Conservation (phyloP, 1,140 invertebrate genomes). For the Calliopsis andreniformis region DNA sequence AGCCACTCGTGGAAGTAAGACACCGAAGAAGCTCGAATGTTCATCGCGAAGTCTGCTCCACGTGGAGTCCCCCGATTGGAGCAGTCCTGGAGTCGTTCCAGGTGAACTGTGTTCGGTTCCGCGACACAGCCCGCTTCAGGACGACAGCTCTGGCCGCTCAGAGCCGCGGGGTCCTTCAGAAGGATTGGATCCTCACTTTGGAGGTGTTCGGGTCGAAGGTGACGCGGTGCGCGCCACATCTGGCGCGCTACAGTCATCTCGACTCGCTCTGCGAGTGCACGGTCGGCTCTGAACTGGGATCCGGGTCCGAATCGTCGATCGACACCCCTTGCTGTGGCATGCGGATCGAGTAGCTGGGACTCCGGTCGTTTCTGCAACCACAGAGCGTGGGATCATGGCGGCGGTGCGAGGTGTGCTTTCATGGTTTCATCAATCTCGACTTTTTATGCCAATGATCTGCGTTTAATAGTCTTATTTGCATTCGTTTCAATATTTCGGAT, state of each 20-base stretch:
- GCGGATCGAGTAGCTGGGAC: constrained; percentile 72
- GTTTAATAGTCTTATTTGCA: no score
- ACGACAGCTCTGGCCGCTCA: background rate
- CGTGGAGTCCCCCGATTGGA: background rate
- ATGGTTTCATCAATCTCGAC: no score
- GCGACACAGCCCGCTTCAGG: constrained; percentile 3
- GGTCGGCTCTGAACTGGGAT: constrained; percentile 72
- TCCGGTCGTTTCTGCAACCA: constrained; percentile 73
- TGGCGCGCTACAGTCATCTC: constrained; percentile 76
- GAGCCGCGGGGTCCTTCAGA: constrained; percentile 9
- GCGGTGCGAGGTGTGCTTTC: background rate
- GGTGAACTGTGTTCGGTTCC: constrained; percentile 25
- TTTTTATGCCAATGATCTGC: no score
- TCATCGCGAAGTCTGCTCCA: background rate
- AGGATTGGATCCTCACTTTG: constrained; percentile 51
- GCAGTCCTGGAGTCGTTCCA: background rate
- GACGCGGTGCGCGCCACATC: constrained; percentile 66
- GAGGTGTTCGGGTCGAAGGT: constrained; percentile 63
- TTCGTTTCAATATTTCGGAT: no score
- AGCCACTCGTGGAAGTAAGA: constrained; percentile 17
- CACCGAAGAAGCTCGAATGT: constrained; percentile 46
- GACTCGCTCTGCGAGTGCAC: constrained; percentile 77
- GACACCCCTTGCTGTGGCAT: constrained; percentile 73
- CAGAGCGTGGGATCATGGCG: background rate
- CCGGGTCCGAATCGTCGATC: constrained; percentile 78